phyloP scores from a whole-genome alignment of 2,797 vertebrate genomes.

The Notoglanidium macrostoma region DNA sequence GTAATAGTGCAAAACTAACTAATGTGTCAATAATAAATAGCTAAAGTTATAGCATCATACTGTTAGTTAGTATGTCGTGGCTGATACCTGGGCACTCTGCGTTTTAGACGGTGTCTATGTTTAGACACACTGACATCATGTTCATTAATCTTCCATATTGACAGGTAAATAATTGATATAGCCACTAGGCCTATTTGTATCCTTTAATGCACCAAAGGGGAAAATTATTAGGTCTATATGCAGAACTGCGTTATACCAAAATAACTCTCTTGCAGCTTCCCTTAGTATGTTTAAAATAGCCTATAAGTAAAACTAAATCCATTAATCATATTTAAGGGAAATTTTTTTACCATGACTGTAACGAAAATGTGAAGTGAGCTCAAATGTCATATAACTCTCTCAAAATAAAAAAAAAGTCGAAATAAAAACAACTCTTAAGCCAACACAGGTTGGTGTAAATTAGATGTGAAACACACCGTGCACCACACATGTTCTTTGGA shows the following conservation, averaged over 20 bases:
- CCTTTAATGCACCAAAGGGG: background rate
- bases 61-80: background rate
- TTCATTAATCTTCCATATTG: background rate
- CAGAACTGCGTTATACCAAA: background rate
- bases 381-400: conserved; percentile 12
- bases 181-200: background rate
- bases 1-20: background rate
- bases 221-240: background rate
- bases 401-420: conserved; percentile 35
- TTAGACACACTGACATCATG: background rate
- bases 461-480: conserved; percentile 60
- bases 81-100: no score
- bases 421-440: conserved; percentile 63
- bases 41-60: background rate
- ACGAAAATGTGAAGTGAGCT: conserved; percentile 1
- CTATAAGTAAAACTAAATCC: background rate
- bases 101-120: background rate
- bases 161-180: background rate
- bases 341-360: conserved; percentile 10
- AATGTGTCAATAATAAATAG: background rate
- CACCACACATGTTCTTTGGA: conserved; percentile 55
- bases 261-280: background rate
- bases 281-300: background rate
- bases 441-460: conserved; percentile 68
- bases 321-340: background rate